Evolutionary conservation across 2,888 invertebrate species (phyloP), one percentile per base, ranked within the genome.

Genomic region (Blastobasis lacticolella): DNA sequence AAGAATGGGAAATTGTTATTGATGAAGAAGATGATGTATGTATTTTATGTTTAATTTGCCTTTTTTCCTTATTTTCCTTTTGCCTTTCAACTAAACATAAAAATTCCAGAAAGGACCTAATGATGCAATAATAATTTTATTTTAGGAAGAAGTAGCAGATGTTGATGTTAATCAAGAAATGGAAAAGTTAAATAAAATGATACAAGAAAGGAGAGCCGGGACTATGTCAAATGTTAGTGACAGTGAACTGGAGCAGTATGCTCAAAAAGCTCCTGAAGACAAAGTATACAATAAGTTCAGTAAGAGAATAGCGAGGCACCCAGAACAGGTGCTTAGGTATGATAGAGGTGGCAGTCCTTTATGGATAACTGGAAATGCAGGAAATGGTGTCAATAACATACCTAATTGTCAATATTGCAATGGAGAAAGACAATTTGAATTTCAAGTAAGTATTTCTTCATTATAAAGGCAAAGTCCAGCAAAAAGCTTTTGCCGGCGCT

Each of bases 271-370:
- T 9, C 89, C 90, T 45, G 92, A 92, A 57, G 98, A 98, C 71
- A 92, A 94, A 81, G 81, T 87, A 10, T 98, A 97, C 73, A 87
- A 89, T 44, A 91, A 92, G 64, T 98, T 98, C 72, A 92, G 91
- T 57, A 91, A 93, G 67, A 89, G 90, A 55, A 90, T 95, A 37
- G 85, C 89, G 7, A 75, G 89, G 51, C 91, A 94, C 69, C 95
- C 96, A 1, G 93, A 95, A 45, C 98, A 99, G 90, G 93, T 91
- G 4, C 64, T 95, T 46, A 89, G 97, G 50, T 97, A 97, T 77
- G 90, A 94, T 45, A 90, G 93, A 67, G 93, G 91, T 43, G 96
- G 96, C 1, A 67, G 76, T 42, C 95, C 97, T 9, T 81, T 99
- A n/a, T 96, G 95, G 93, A 95, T 97, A 51, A 93, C 97, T 37